Evolutionary conservation across 2,797 vertebrate genomes (phyloP).

Genomic region (Petrocephalus schoutedeni): DNA sequence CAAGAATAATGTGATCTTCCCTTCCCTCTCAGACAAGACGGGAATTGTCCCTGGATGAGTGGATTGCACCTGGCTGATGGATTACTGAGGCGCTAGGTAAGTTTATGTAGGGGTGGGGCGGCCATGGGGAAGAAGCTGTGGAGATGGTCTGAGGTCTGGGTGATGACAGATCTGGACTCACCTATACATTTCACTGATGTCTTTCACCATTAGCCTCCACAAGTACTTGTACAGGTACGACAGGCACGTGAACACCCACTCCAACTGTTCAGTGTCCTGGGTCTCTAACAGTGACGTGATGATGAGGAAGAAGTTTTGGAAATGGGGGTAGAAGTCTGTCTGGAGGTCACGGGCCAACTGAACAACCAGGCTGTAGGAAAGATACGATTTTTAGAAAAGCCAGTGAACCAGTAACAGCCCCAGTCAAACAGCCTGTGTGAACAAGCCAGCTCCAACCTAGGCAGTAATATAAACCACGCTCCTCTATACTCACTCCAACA

Average conservation of each 20-base stretch:
- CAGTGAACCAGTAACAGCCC: neutral
- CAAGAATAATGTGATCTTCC: neutral
- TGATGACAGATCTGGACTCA: conserved; percentile 44
- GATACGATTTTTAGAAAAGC: neutral
- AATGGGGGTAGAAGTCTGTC: conserved; percentile 93
- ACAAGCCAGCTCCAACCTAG: neutral
- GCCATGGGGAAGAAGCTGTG: neutral
- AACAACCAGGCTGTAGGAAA: conserved; percentile 76
- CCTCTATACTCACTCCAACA: conserved; percentile 80
- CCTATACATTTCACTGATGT: conserved; percentile 89
- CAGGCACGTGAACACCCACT: conserved; percentile 89
- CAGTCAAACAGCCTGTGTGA: neutral
- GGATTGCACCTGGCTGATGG: neutral
- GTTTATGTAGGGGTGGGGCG: neutral
- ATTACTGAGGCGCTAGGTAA: neutral
- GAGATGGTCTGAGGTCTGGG: neutral
- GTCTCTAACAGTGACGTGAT: conserved; percentile 83
- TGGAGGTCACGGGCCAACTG: conserved; percentile 94
- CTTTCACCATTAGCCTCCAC: conserved; percentile 93
- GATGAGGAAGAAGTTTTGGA: conserved; percentile 81
- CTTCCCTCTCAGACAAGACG: neutral
- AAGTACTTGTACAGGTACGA: conserved; percentile 98
- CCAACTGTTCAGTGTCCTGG: conserved; percentile 83
- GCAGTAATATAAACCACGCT: neutral
- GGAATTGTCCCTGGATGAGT: neutral